Conservation (phyloP, 2,888 invertebrate species). For the Augochlorella aurata region DNA sequence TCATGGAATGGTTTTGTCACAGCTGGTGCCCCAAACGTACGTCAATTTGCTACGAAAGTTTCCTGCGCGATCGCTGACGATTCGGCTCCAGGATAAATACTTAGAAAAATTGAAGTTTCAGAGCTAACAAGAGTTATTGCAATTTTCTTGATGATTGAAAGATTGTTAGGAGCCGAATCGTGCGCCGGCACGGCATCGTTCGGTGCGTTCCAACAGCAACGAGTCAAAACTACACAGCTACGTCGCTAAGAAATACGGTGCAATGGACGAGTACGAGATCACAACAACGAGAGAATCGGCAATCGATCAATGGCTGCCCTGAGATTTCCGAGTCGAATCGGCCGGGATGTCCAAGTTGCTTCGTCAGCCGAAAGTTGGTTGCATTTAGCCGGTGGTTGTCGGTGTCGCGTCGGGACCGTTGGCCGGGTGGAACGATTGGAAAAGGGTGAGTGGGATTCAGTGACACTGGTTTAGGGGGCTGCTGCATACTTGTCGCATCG, state of each 20-base stretch:
- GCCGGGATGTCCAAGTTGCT: conserved; percentile 64
- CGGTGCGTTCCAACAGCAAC: conserved; percentile 46
- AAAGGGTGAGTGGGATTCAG: background rate
- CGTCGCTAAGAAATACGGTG: conserved; percentile 64
- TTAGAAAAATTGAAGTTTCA: background rate
- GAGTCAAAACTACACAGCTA: conserved; percentile 49
- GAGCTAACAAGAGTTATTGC: background rate
- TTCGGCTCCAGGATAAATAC: background rate
- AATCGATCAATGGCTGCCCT: conserved; percentile 59
- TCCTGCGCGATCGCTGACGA: conserved; percentile 28
- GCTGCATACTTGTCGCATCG: conserved; percentile 22
- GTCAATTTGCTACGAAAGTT: conserved; percentile 39
- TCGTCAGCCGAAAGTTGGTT: conserved; percentile 59
- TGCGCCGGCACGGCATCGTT: conserved; percentile 40
- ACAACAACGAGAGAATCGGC: conserved; percentile 70
- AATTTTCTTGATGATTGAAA: background rate
- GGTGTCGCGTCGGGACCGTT: conserved; percentile 80
- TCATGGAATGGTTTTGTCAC: background rate
- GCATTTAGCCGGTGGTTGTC: conserved; percentile 72
- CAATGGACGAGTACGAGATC: conserved; percentile 66
- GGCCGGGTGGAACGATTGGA: conserved; percentile 74
- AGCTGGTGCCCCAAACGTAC: conserved; percentile 29
- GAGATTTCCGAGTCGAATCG: conserved; percentile 51
- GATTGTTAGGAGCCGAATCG: conserved; percentile 35
- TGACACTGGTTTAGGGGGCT: background rate